These are phyloP conservation scores for Choreutis nemorana DNA, from an alignment of 2,888 invertebrate genomes.

Conservation along the genomic window DNA sequence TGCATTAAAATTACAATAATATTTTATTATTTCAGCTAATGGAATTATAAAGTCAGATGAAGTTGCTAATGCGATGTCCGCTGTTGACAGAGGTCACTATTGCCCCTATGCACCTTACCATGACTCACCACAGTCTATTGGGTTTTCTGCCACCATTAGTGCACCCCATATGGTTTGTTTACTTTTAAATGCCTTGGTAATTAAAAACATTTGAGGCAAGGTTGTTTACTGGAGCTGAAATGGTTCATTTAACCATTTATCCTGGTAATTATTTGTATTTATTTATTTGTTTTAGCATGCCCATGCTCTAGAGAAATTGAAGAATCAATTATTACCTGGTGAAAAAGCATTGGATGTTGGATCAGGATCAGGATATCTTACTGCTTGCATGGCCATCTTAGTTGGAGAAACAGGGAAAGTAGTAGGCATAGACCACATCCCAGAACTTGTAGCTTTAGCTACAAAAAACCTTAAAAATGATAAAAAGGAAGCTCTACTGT, in stretches of 20 bases:
- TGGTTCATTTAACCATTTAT: too few species aligned
- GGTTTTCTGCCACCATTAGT: constrained; percentile 93
- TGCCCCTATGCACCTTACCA: constrained; percentile 80
- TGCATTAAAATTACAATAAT: too few species aligned
- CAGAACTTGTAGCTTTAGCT: constrained; percentile 79
- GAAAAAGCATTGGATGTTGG: constrained; percentile 89
- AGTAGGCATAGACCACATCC: constrained; percentile 92
- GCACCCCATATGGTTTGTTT: constrained; percentile 93
- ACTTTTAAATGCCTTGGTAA: too few species aligned
- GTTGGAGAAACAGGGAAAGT: constrained; percentile 73
- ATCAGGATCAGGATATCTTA: constrained; percentile 93
- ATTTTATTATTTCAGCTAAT: constrained; percentile 68
- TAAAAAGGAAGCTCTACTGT: constrained; percentile 73
- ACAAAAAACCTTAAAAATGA: constrained; percentile 78
- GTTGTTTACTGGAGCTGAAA: too few species aligned
- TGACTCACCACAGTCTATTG: constrained; percentile 93
- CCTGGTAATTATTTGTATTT: not conserved
- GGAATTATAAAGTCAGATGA: constrained; percentile 78
- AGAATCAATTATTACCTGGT: constrained; percentile 78
- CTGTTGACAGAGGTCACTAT: constrained; percentile 86
- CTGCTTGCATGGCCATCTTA: constrained; percentile 90
- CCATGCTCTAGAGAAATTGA: constrained; percentile 85
- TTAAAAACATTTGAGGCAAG: too few species aligned
- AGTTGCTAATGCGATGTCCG: constrained; percentile 82
- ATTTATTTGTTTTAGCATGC: constrained; percentile 74